Evolutionary conservation across 2,797 vertebrate species (phyloP).

Genomic region (Liparis tanakae): DNA sequence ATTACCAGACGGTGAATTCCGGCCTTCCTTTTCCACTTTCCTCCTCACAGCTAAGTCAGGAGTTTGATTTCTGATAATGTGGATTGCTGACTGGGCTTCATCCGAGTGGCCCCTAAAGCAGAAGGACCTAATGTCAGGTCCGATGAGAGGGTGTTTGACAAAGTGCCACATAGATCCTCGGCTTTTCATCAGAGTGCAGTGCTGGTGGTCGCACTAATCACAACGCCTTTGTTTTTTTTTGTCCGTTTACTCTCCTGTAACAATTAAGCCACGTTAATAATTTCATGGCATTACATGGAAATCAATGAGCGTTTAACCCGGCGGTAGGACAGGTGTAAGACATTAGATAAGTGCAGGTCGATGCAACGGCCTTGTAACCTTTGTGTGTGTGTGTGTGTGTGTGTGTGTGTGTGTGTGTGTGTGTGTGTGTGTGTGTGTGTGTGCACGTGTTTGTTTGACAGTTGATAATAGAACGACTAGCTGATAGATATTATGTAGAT

Average conservation of each 20-base stretch:
- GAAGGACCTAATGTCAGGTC: slow-evolving; percentile 80
- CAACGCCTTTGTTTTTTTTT: slow-evolving; percentile 68
- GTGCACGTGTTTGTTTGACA: slow-evolving; percentile 1
- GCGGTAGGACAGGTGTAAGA: slow-evolving; percentile 78
- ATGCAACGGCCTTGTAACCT: slow-evolving; percentile 66
- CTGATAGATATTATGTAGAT: not conserved
- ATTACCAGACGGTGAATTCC: slow-evolving; percentile 92
- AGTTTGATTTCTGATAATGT: slow-evolving; percentile 97
- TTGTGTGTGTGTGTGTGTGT: slow-evolving; percentile 29
- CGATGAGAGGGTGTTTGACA: slow-evolving; percentile 91
- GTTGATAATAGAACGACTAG: not conserved
- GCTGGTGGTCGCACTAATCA: slow-evolving; percentile 90
- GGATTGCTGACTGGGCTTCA: slow-evolving; percentile 94
- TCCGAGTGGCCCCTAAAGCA: slow-evolving; percentile 83
- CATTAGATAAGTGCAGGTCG: slow-evolving; percentile 73
- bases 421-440: slow-evolving; percentile 21
- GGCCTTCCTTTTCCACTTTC: slow-evolving; percentile 79
- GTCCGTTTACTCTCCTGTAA: slow-evolving; percentile 84
- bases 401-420: slow-evolving; percentile 4
- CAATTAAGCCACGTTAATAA: slow-evolving; percentile 93
- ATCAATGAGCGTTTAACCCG: slow-evolving; percentile 90
- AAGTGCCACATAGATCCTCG: slow-evolving; percentile 92
- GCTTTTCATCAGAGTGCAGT: slow-evolving; percentile 83
- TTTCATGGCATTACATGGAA: slow-evolving; percentile 91
- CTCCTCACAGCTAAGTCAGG: slow-evolving; percentile 82